Evolutionary conservation across 2,797 vertebrate genomes (phyloP), one percentile per base, ranked within the genome.

Genomic region (Diplodus sargus): DNA sequence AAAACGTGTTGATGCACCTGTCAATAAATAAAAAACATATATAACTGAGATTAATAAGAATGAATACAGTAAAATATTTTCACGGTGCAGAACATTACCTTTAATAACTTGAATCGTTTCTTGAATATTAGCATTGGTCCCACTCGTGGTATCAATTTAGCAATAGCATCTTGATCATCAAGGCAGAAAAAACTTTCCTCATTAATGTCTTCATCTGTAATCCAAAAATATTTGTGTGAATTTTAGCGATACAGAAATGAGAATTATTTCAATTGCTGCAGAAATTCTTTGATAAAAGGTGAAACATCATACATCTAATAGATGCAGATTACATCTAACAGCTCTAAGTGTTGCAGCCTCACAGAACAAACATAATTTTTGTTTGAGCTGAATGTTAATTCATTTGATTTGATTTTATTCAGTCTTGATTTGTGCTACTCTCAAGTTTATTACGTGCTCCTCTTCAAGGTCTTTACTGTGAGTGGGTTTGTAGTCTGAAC

Each of bases 41-140:
- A 20, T 30, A n/a, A 15, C 13, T n/a, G 9, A 53, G 30, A 52
- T 22, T 53, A 2, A 13, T 42, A 4, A 14, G 4, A 53, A 30
- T 13, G 30, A 49, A 57, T 28, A 22, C 4, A 52, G 11, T 8
- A 20, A 22, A 23, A 4, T 5, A 13, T 47, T 3, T 30, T 30
- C 2, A 45, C 2, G 15, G 0, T 48, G 18, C 7, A 60, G 28
- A 13, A 39, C 25, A 20, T 74, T 71, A 85, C 87, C 85, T 80
- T 70, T 20, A 85, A 78, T 2, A 12, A 2, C 1, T 22, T 30
- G 0, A 89, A 65, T 3, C 6, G 11, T 9, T 39, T 59, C 57
- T 23, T 87, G 14, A 89, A 84, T 76, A 2, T 74, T 56, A 18
- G 2, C 17, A 58, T 81, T 52, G 65, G 79, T 25, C 81, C 83